Evolutionary conservation across 1,140 invertebrate genomes (phyloP), one percentile per base, ranked within the genome.

Genomic region (Forficula auricularia): DNA sequence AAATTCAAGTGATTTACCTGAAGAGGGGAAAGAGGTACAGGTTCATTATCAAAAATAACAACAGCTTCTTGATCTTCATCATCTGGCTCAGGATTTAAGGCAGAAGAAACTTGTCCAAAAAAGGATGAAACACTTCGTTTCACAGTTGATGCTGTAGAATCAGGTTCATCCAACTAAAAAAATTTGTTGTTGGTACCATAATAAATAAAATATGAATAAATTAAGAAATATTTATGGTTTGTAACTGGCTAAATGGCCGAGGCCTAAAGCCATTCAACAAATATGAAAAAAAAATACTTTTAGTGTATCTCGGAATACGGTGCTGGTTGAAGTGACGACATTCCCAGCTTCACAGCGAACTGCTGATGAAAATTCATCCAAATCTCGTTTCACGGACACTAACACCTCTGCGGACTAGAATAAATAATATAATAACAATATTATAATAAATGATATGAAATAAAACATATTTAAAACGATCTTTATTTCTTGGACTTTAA

Each of bases 371-470:
- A 82, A 73, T 59, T 83, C 80, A 53, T 72, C 72, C 31, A 83
- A 55, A 59, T 83, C 80, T 54, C 75, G 73, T 52, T 77, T 79
- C 45, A 83, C 77, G 66, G 79, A 78, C 42, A 79, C 76, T 36
- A 78, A 65, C 1, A 82, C 77, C 56, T 76, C 70, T 4, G 65
- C 65, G 45, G 75, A 77, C 76, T 80, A 57, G 13, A 61, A 66
- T 54, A 46, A 32, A 35, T 39, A 33, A 44, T 18, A 27, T n/a
- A 38, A 48, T 12, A 39, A 2, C 3, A 13, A 40, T 36, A 18
- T 14, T 18, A 6, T 6, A 36, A 36, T 36, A 27, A 27, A 27
- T 27, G 22, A 27, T 10, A 27, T 6, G 4, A 10, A 6, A 27
- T 27, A 27, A 27, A 27, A 27, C 10, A 27, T 27, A 6, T 27